Evolutionary conservation across 2,888 invertebrate species (phyloP), one percentile per base, ranked within the genome.

Genomic region (Heliconius charithonia): DNA sequence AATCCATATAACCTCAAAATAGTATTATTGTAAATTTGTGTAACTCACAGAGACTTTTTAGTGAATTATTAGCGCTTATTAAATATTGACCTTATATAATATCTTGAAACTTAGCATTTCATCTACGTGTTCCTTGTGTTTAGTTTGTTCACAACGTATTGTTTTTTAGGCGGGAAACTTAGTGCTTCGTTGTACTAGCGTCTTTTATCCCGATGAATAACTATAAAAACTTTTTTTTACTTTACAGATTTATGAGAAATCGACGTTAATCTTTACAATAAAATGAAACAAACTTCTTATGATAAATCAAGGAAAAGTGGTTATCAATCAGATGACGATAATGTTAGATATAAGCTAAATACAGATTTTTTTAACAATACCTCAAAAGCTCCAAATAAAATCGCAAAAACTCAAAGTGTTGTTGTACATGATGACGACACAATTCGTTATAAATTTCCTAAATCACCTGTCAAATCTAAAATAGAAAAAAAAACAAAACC

Each of bases 251-350:
- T 16, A 27, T n/a, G 79, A 66, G 25, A 41, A 62, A 27, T 27
- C 63, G 22, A 12, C 69, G 16, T 37, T 45, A 22, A 59, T 80
- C 19, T 67, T 56, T 41, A 27, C 45, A 67, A 65, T 29, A 81
- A 71, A 70, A 92, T 92, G 90, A 92, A 92, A 85, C 86, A 89
- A 77, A 74, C 81, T 70, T 80, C 86, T 74, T 85, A 87, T 32
- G 90, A 88, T 81, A 80, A 85, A 79, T 77, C 82, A 16, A 91
- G 86, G 69, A 92, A 87, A 83, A 92, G 90, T 88, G 90, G 89
- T 71, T 90, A 90, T 83, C 90, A 90, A 79, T 91, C 91, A n/a
- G 94, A 95, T 85, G 95, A 95, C 85, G 94, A 94, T 9, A 91
- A 89, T 84, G 84, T 93, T 16, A 87, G 91, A 76, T 95, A 95